Percentiles rank a stretch among this genome's conserved stretches.
Evolutionary conservation across 1,140 invertebrate species (phyloP).

Genomic region (Bombus balteatus): DNA sequence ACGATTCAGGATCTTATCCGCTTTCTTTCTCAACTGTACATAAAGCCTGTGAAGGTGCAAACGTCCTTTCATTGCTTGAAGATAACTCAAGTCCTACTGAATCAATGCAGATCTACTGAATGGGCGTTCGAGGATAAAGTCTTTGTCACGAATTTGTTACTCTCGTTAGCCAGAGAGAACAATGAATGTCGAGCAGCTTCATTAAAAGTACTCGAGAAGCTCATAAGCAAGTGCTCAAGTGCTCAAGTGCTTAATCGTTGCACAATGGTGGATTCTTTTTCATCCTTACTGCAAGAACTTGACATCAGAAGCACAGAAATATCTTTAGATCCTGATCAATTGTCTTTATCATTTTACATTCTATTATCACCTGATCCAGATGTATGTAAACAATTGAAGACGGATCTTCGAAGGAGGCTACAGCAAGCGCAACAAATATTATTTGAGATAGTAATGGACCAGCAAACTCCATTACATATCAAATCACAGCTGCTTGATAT

Average conservation of each 20-base stretch:
- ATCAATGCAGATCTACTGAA: slow-evolving; percentile 63
- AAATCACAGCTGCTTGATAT: slow-evolving; percentile 80
- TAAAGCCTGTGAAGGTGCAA: slow-evolving; percentile 72
- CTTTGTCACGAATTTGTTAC: slow-evolving; percentile 76
- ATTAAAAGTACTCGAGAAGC: slow-evolving; percentile 70
- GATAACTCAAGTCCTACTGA: slow-evolving; percentile 67
- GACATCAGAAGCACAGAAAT: slow-evolving; percentile 82
- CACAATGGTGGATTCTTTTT: slow-evolving; percentile 65
- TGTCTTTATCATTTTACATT: slow-evolving; percentile 83
- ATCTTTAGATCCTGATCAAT: slow-evolving; percentile 85
- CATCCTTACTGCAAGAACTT: slow-evolving; percentile 74
- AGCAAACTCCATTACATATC: slow-evolving; percentile 78
- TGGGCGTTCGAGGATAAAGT: slow-evolving; percentile 74
- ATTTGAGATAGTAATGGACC: slow-evolving; percentile 65
- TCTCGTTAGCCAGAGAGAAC: slow-evolving; percentile 73
- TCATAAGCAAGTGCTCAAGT: slow-evolving; percentile 51
- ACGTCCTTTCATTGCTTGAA: slow-evolving; percentile 75
- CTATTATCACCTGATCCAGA: slow-evolving; percentile 82
- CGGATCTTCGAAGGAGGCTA: slow-evolving; percentile 68
- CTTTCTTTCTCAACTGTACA: slow-evolving; percentile 77
- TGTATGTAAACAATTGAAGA: slow-evolving; percentile 73
- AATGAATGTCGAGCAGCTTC: slow-evolving; percentile 67
- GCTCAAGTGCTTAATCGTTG: slow-evolving; percentile 46
- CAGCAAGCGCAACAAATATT: slow-evolving; percentile 70
- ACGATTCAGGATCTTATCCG: slow-evolving; percentile 67